Conservation (phyloP, 2,797 vertebrate genomes). For the Acestrorhynchus altus region DNA sequence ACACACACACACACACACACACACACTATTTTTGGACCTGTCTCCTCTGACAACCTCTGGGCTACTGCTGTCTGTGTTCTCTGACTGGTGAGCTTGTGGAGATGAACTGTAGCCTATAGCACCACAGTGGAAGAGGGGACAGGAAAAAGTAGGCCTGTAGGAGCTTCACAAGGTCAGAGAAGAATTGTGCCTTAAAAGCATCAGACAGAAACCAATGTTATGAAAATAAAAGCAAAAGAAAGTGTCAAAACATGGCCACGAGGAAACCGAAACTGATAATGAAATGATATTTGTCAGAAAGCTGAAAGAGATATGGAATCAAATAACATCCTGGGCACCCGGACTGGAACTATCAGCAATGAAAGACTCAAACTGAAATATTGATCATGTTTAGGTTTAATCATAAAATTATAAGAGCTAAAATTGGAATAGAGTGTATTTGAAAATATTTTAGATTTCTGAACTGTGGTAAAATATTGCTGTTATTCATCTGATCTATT, state of each 20-base stretch:
- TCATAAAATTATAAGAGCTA: no score
- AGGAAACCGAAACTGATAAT: not conserved
- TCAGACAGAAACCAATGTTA: not conserved
- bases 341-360: not conserved
- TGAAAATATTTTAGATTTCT: no score
- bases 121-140: not conserved
- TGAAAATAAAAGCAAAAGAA: constrained; percentile 4
- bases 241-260: not conserved
- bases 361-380: no score
- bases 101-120: constrained; percentile 3
- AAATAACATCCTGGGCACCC: not conserved
- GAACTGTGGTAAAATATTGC: no score
- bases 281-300: constrained; percentile 17
- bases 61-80: constrained; percentile 50
- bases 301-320: not conserved
- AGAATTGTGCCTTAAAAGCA: not conserved
- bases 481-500: no score
- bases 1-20: constrained; percentile 35
- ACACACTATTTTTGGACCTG: constrained; percentile 57
- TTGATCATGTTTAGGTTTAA: no score
- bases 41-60: constrained; percentile 30
- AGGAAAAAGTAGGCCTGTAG: not conserved
- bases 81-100: constrained; percentile 38
- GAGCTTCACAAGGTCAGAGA: constrained; percentile 8
- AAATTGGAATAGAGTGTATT: no score